Evolutionary conservation across 2,888 invertebrate genomes (phyloP), one percentile per base, ranked within the genome.

Genomic region (Xestia ashworthii): DNA sequence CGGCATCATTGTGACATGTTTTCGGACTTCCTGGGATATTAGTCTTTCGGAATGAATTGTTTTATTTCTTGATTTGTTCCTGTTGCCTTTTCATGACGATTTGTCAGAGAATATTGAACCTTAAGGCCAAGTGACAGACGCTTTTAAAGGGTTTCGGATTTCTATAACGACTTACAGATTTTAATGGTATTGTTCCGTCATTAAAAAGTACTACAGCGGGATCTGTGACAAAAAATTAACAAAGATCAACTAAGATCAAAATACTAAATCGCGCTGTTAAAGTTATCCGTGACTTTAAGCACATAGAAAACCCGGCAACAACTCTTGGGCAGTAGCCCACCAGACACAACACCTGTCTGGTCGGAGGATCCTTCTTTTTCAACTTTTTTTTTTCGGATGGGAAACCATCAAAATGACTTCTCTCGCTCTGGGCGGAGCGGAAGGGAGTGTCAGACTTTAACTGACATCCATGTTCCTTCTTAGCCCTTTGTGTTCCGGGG

Each of bases 1-100:
- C 80, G 60, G 41, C 19, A 50, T 70, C 46, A 74, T 65, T 74
- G 64, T 55, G 53, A 48, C 72, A 64, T 82, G 55, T 64, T 67
- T 58, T 77, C 25, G 44, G 25, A 70, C 32, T 55, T 69, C 55
- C 66, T n/a, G 8, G 19, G 46, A 46, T 53, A 38, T 73, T 25
- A n/a, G 50, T 70, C 70, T 46, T 50, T 38, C 5, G 32, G 67
- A 69, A 71, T 68, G 16, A 46, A 58, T 68, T 62, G 73, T 41
- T 82, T 68, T 58, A 50, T 62, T n/a, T 38, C 55, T 46, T 66
- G 5, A 38, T 32, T 53, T 19, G 14, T 67, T 16, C 16, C 11
- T 14, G 14, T 46, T 41, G n/a, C 25, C n/a, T 77, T 65, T 64
- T 41, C 38, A 0, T 38, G 4, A 14, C 5, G n/a, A 14, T 69